Evolutionary conservation across 2,888 invertebrate genomes (phyloP).

Genomic region (Drosophila cracens): DNA sequence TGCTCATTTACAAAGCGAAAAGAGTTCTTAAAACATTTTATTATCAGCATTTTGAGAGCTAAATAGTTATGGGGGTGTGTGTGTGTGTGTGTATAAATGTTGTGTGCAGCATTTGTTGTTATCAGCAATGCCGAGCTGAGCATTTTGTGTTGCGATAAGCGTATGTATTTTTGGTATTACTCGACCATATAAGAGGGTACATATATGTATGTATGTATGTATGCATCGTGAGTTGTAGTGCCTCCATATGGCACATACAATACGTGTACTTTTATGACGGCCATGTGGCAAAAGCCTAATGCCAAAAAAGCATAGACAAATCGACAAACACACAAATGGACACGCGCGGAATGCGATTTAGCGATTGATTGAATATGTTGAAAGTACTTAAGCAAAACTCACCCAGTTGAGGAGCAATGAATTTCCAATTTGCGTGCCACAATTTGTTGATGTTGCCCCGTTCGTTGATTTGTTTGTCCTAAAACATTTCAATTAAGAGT

Average conservation of each 20-base stretch:
- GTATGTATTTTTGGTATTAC: slow-evolving; percentile 72
- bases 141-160: slow-evolving; percentile 64
- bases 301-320: slow-evolving; percentile 37
- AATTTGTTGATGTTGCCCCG: slow-evolving; percentile 22
- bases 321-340: background rate
- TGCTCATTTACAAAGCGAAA: slow-evolving; percentile 5
- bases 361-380: background rate
- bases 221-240: slow-evolving; percentile 24
- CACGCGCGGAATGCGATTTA: background rate
- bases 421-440: slow-evolving; percentile 51
- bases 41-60: slow-evolving; percentile 34
- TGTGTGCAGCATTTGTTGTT: slow-evolving; percentile 47
- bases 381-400: slow-evolving; percentile 38
- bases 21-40: slow-evolving; percentile 21
- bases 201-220: slow-evolving; percentile 18
- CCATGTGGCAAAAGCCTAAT: slow-evolving; percentile 67
- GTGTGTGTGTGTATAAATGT: slow-evolving; percentile 14
- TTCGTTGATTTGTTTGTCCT: slow-evolving; percentile 62
- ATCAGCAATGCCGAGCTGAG: slow-evolving; percentile 51
- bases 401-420: slow-evolving; percentile 50
- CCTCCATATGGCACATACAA: slow-evolving; percentile 39
- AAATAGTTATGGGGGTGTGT: slow-evolving; percentile 10
- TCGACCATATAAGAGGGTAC: slow-evolving; percentile 54
- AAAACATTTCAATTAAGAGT: slow-evolving; percentile 72
- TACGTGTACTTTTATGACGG: slow-evolving; percentile 61